These are phyloP conservation scores for Fragum whitleyi DNA, from an alignment of 2,888 invertebrate species.

Conservation along the genomic window DNA sequence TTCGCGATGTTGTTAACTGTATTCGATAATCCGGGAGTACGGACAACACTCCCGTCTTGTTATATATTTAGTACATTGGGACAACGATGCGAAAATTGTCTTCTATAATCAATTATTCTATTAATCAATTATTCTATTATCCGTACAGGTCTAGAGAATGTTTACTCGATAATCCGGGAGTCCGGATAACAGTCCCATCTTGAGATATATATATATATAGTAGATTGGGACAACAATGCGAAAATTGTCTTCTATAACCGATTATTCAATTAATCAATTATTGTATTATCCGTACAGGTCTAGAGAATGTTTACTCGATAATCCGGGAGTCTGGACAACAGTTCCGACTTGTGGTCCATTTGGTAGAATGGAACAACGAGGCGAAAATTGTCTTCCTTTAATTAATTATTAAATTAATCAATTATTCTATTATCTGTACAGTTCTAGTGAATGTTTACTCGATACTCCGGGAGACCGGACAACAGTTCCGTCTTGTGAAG, in stretches of 20 bases:
- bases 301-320: neutral
- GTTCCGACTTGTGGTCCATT: neutral
- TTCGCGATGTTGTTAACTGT: too few relatives aligned
- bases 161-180: neutral
- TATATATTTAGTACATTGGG: neutral
- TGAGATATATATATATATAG: too few relatives aligned
- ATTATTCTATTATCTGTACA: neutral
- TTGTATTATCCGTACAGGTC: too few relatives aligned
- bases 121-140: too few relatives aligned
- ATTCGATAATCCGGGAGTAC: neutral
- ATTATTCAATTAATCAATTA: too few relatives aligned
- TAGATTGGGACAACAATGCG: too few relatives aligned
- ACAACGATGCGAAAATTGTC: too few relatives aligned
- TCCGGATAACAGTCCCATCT: neutral
- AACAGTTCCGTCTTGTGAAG: neutral
- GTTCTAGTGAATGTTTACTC: neutral
- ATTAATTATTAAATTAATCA: too few relatives aligned
- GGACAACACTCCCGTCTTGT: neutral
- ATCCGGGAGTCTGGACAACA: neutral
- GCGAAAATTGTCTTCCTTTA: neutral
- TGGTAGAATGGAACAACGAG: neutral
- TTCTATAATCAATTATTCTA: too few relatives aligned
- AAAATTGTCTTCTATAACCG: too few relatives aligned
- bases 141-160: slow-evolving; percentile 8
- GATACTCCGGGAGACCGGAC: neutral